Conservation (phyloP, 2,797 vertebrate genomes). For the Helarctos malayanus region DNA sequence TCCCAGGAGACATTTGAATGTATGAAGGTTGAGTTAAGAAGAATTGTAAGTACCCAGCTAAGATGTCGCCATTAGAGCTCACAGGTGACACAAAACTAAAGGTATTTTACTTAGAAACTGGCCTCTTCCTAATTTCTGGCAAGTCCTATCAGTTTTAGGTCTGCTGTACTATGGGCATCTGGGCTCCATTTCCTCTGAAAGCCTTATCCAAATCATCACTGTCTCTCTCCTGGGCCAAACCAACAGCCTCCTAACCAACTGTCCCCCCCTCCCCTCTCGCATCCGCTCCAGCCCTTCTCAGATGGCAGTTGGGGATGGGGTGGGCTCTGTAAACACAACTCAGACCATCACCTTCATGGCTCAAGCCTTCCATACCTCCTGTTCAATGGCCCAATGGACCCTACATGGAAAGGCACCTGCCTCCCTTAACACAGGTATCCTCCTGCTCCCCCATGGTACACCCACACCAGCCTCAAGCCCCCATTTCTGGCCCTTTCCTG, state of each 20-base stretch:
- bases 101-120: neutral
- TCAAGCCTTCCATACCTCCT: neutral
- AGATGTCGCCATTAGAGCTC: neutral
- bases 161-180: neutral
- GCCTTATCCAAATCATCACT: neutral
- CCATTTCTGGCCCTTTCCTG: neutral
- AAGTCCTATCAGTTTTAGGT: neutral
- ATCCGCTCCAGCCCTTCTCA: neutral
- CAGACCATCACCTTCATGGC: neutral
- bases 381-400: fast-evolving
- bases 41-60: neutral
- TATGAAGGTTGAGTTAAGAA: neutral
- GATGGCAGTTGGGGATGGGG: no score
- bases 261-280: no score
- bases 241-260: neutral
- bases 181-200: neutral
- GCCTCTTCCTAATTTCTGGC: neutral
- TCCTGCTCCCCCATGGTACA: neutral
- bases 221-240: neutral
- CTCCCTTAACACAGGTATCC: neutral
- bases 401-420: neutral
- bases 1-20: neutral
- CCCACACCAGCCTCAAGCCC: neutral
- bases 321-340: neutral
- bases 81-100: neutral